phyloP scores from a whole-genome alignment of 2,797 vertebrate genomes.

The Carcharodon carcharias region DNA sequence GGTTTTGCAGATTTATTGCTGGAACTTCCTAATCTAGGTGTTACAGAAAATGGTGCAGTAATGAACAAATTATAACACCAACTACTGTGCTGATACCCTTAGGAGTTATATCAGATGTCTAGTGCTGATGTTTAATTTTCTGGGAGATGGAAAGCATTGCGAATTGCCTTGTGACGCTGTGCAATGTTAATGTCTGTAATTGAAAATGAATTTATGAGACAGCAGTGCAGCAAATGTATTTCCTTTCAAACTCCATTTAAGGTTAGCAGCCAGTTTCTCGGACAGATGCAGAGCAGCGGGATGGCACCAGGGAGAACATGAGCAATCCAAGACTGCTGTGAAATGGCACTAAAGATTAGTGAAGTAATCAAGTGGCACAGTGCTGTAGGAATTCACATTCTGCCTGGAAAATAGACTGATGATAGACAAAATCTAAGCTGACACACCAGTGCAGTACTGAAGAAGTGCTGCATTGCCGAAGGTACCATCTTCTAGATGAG shows the following conservation, averaged over 20 bases:
- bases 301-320: background rate
- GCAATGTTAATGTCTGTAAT: background rate
- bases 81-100: conserved; percentile 8
- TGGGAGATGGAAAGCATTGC: conserved; percentile 23
- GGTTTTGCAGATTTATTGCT: background rate
- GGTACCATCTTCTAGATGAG: background rate
- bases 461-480: background rate
- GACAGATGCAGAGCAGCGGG: background rate
- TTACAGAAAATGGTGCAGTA: background rate
- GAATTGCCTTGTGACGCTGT: background rate
- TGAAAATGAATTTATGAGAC: conserved; percentile 20
- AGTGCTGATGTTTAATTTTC: conserved; percentile 4
- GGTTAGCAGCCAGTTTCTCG: background rate
- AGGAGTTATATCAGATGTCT: conserved; percentile 27
- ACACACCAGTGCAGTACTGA: background rate
- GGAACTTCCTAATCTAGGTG: conserved; percentile 32
- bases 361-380: background rate
- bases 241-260: background rate
- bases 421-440: background rate
- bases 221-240: background rate
- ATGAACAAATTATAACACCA: conserved; percentile 16
- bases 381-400: background rate
- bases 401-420: background rate
- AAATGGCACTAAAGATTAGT: background rate
- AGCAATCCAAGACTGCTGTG: background rate